Conservation (phyloP, 2,888 invertebrate species). For the Spodoptera littoralis region DNA sequence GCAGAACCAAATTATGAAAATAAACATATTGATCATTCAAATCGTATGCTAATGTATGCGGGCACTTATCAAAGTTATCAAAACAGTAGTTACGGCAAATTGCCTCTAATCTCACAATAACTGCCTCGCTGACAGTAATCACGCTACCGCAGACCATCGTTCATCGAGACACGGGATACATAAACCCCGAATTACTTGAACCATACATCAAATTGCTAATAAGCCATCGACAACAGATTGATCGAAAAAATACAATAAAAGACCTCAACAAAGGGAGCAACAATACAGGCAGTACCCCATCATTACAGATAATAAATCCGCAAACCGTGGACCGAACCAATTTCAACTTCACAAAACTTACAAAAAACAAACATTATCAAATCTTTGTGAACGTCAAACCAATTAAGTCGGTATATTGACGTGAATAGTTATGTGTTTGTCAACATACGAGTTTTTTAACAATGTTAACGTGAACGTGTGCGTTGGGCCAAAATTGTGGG, state of each 20-base stretch:
- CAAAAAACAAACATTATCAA: conserved; percentile 53
- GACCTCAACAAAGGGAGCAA: conserved; percentile 54
- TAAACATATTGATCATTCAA: conserved; percentile 41
- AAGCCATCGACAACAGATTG: conserved; percentile 52
- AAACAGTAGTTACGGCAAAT: conserved; percentile 54
- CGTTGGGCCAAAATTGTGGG: conserved; percentile 33
- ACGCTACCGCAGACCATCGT: conserved; percentile 14
- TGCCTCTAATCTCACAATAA: conserved; percentile 25
- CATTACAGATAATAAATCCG: conserved; percentile 80
- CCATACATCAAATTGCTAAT: conserved; percentile 43
- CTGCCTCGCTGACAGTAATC: conserved; percentile 11
- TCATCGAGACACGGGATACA: conserved; percentile 8
- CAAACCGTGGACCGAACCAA: conserved; percentile 66
- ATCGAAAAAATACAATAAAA: conserved; percentile 63
- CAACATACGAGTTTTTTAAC: conserved; percentile 45
- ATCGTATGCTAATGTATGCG: conserved; percentile 55
- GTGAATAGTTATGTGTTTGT: conserved; percentile 45
- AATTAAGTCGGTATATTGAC: conserved; percentile 43
- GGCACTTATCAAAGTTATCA: conserved; percentile 47
- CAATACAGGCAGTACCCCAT: conserved; percentile 64
- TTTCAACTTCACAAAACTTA: conserved; percentile 49
- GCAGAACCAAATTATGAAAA: conserved; percentile 22
- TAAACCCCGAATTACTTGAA: conserved; percentile 37
- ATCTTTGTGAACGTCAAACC: conserved; percentile 53
- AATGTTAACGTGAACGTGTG: conserved; percentile 43